These are phyloP conservation scores for Trachurus trachurus DNA, from an alignment of 2,797 vertebrate species.

Conservation along the genomic window DNA sequence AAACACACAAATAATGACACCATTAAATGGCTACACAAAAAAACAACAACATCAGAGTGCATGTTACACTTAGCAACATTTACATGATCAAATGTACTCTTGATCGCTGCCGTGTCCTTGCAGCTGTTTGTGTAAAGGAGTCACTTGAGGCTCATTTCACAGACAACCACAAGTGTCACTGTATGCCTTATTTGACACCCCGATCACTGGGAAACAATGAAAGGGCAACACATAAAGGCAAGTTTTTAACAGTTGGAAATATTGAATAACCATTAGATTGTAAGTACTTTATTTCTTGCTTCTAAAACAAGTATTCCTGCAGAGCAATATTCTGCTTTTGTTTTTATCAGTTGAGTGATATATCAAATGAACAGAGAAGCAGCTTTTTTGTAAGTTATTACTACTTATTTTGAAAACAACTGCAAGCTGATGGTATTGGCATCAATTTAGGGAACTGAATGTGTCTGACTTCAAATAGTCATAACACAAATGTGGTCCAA, in stretches of 20 bases:
- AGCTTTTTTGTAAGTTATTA: too few relatives aligned
- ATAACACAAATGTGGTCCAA: too few relatives aligned
- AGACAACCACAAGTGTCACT: slow-evolving; percentile 60
- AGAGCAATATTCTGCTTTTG: too few relatives aligned
- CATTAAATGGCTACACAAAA: not conserved
- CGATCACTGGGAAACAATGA: slow-evolving; percentile 68
- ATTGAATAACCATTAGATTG: not conserved
- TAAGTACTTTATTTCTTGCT: not conserved
- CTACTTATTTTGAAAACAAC: too few relatives aligned
- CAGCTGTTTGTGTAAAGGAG: slow-evolving; percentile 51
- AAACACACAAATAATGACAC: not conserved
- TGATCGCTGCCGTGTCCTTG: slow-evolving; percentile 58
- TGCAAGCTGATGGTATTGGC: too few relatives aligned
- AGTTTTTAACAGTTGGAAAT: not conserved
- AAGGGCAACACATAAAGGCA: slow-evolving; percentile 85
- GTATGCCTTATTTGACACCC: slow-evolving; percentile 84
- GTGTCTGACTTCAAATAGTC: too few relatives aligned
- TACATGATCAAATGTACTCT: not conserved
- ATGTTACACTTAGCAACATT: not conserved
- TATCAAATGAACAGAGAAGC: too few relatives aligned
- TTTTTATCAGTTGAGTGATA: too few relatives aligned
- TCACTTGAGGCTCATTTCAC: slow-evolving; percentile 41
- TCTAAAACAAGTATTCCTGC: not conserved
- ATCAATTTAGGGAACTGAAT: too few relatives aligned
- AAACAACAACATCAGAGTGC: not conserved